A percentile compares a stretch with the other conserved stretches of the same genome.
phyloP scores from a whole-genome alignment of 2,797 vertebrate genomes.

The Diplodus sargus region DNA sequence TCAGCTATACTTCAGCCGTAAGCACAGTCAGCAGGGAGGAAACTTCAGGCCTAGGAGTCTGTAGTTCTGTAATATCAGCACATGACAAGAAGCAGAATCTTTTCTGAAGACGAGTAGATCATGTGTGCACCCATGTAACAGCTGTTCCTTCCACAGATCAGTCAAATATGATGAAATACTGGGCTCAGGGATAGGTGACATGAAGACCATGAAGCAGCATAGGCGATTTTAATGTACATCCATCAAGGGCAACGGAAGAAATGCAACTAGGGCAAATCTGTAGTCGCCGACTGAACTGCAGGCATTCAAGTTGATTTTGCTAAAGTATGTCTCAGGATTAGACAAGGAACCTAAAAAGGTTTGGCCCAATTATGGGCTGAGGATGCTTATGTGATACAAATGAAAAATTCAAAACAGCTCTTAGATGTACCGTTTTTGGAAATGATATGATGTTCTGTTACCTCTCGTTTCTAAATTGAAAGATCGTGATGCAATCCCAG shows the following conservation, averaged over 20 bases:
- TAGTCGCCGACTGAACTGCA: neutral
- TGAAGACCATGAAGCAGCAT: neutral
- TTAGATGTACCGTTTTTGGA: neutral
- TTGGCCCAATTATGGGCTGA: neutral
- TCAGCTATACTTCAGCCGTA: constrained; percentile 21
- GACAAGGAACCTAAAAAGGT: no score
- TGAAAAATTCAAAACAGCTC: neutral
- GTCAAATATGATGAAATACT: neutral
- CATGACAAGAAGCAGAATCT: constrained; percentile 1
- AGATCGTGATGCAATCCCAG: neutral
- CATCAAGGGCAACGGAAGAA: neutral
- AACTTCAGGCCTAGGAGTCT: neutral
- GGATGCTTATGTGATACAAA: neutral
- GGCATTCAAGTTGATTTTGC: neutral
- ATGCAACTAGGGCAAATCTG: no score
- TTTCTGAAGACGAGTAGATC: neutral
- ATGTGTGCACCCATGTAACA: neutral
- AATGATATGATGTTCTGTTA: neutral
- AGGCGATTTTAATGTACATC: neutral
- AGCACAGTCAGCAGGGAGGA: constrained; percentile 27
- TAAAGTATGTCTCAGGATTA: no score
- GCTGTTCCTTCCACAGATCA: neutral
- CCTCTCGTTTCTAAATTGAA: neutral
- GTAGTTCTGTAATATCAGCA: constrained; percentile 23
- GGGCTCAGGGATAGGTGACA: neutral